Evolutionary conservation across 1,140 invertebrate genomes (phyloP).

Genomic region (Megathymus violae): DNA sequence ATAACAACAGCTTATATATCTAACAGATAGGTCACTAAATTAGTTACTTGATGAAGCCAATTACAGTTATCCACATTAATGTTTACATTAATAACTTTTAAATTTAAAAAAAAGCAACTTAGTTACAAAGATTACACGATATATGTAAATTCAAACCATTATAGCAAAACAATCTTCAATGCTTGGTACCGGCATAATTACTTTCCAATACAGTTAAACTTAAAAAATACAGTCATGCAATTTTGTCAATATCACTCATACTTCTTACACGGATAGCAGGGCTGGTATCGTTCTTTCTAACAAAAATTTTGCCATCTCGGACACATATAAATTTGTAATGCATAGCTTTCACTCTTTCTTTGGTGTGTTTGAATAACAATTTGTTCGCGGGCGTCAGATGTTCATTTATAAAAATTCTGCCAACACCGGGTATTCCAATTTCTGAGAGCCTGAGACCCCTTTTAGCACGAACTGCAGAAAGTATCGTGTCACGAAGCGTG

Average conservation of each 20-base stretch:
- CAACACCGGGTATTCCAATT: background rate
- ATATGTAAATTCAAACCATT: no score
- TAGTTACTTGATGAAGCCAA: no score
- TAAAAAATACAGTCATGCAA: background rate
- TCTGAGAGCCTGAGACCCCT: background rate
- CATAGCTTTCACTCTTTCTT: background rate
- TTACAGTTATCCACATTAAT: no score
- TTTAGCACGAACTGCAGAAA: conserved; percentile 13
- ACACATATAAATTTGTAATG: conserved; percentile 13
- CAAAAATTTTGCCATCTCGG: conserved; percentile 15
- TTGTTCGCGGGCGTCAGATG: conserved; percentile 6
- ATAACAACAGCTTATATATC: no score
- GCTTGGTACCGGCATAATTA: no score
- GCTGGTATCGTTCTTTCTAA: conserved; percentile 6
- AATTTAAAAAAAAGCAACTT: no score
- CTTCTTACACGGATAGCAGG: background rate
- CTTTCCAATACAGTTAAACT: no score
- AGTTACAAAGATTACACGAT: no score
- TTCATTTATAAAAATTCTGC: conserved; percentile 8
- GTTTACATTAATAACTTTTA: background rate
- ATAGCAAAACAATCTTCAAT: no score
- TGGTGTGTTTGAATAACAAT: conserved; percentile 4
- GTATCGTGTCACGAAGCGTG: conserved; percentile 1
- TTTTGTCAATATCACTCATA: background rate
- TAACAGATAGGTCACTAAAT: no score